Evolutionary conservation across 2,113 vertebrate species (phyloP).

Genomic region (Menura novaehollandiae): DNA sequence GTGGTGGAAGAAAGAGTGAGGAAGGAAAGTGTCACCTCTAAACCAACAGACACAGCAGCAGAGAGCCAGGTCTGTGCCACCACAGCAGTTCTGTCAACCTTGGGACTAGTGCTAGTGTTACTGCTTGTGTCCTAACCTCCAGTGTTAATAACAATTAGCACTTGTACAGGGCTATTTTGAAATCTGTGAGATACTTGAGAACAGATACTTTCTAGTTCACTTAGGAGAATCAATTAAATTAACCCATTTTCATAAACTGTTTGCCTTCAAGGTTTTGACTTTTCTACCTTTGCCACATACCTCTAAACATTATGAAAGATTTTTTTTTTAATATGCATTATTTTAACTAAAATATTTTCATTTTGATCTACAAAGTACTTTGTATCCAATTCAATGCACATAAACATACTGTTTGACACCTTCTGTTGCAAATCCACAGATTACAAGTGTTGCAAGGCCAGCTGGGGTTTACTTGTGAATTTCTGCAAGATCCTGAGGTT

Average conservation of each 20-base stretch:
- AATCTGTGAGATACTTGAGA: not conserved
- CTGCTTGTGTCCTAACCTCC: not conserved
- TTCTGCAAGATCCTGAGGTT: not conserved
- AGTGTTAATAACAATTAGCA: not conserved
- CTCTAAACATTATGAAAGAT: not conserved
- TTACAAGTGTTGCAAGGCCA: not conserved
- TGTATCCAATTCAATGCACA: not conserved
- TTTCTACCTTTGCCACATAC: not conserved
- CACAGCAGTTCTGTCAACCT: not conserved
- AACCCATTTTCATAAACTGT: not conserved
- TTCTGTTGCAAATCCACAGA: constrained; percentile 37
- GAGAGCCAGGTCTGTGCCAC: not conserved
- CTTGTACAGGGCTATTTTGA: not conserved
- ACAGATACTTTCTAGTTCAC: not conserved
- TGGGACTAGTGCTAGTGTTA: too few species aligned
- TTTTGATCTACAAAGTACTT: not conserved
- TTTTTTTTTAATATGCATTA: not conserved
- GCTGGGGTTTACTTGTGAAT: constrained; percentile 7
- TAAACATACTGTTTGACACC: not conserved
- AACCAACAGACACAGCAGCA: not conserved
- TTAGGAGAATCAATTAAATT: not conserved
- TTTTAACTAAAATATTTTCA: not conserved
- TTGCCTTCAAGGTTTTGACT: not conserved
- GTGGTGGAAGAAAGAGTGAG: not conserved
- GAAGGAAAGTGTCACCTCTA: not conserved